Percentiles rank a stretch among this genome's conserved stretches.
Evolutionary conservation across 1,140 invertebrate genomes (phyloP).

Genomic region (Leucophenga varia): DNA sequence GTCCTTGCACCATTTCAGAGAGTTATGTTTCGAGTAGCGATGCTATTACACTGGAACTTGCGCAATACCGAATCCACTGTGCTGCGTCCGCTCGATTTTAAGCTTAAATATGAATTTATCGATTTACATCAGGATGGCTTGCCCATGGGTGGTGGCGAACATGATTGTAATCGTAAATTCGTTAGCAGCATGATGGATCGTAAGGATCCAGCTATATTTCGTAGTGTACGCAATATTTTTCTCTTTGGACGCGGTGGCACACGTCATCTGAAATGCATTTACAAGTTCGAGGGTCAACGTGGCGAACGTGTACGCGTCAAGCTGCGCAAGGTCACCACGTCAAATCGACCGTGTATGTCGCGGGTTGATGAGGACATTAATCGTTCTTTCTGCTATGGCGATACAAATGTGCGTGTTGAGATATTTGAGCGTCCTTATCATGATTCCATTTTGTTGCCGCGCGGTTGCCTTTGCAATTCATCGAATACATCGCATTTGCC

Average conservation of each 20-base stretch:
- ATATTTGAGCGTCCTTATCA: slow-evolving; percentile 75
- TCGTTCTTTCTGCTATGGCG: slow-evolving; percentile 69
- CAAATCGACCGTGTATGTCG: slow-evolving; percentile 66
- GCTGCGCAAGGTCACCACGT: slow-evolving; percentile 67
- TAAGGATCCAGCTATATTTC: slow-evolving; percentile 64
- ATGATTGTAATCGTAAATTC: slow-evolving; percentile 60
- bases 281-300: slow-evolving; percentile 79
- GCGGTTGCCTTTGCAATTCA: slow-evolving; percentile 67
- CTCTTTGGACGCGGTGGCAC: slow-evolving; percentile 81
- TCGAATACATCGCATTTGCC: slow-evolving; percentile 57
- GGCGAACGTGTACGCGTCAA: slow-evolving; percentile 74
- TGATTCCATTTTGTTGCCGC: slow-evolving; percentile 63
- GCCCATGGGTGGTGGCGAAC: slow-evolving; percentile 64
- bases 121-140: slow-evolving; percentile 83
- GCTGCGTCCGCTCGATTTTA: slow-evolving; percentile 78
- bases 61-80: slow-evolving; percentile 80
- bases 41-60: slow-evolving; percentile 76
- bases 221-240: slow-evolving; percentile 78
- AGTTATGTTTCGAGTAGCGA: slow-evolving; percentile 81
- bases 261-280: slow-evolving; percentile 79
- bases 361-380: slow-evolving; percentile 66
- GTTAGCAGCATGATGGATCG: slow-evolving; percentile 63
- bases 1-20: slow-evolving; percentile 77
- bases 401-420: slow-evolving; percentile 55
- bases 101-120: slow-evolving; percentile 86